Percentiles rank a stretch among this genome's conserved stretches.
Conservation (phyloP, 2,113 vertebrate genomes). For the Ellobius talpinus region DNA sequence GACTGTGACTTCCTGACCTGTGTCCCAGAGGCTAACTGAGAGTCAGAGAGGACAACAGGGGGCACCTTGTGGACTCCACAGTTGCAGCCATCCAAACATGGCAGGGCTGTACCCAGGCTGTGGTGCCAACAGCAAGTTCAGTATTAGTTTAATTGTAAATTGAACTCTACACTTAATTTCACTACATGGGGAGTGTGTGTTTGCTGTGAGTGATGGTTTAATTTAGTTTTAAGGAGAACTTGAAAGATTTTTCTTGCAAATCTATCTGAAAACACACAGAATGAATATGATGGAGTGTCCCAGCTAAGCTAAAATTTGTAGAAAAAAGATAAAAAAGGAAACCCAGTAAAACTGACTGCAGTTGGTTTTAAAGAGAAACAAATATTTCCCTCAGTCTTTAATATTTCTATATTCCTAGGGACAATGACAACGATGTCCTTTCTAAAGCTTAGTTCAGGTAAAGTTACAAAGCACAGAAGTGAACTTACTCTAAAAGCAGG, state of each 20-base stretch:
- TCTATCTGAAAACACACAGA: slow-evolving; percentile 71
- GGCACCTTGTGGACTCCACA: not conserved
- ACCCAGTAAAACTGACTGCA: not conserved
- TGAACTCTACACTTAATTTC: slow-evolving; percentile 79
- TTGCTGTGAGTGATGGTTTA: slow-evolving; percentile 81
- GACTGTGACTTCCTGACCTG: not conserved
- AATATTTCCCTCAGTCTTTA: not conserved
- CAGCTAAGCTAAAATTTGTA: not conserved
- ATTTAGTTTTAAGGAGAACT: slow-evolving; percentile 83
- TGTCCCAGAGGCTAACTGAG: not conserved
- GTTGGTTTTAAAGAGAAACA: slow-evolving; percentile 40
- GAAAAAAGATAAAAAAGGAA: not conserved
- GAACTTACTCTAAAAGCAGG: not conserved
- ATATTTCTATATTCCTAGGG: slow-evolving; percentile 31
- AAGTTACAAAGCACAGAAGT: not conserved
- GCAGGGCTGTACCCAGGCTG: slow-evolving; percentile 50
- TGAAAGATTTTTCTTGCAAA: slow-evolving; percentile 76
- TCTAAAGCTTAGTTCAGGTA: not conserved
- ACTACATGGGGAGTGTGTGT: slow-evolving; percentile 53
- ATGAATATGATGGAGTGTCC: not conserved
- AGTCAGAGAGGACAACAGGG: not conserved
- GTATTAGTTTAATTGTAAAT: slow-evolving; percentile 84
- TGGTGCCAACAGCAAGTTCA: slow-evolving; percentile 78
- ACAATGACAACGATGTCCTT: not conserved
- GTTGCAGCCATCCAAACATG: slow-evolving; percentile 6